Conservation (phyloP, 2,888 invertebrate species). For the Melanchra persicariae region DNA sequence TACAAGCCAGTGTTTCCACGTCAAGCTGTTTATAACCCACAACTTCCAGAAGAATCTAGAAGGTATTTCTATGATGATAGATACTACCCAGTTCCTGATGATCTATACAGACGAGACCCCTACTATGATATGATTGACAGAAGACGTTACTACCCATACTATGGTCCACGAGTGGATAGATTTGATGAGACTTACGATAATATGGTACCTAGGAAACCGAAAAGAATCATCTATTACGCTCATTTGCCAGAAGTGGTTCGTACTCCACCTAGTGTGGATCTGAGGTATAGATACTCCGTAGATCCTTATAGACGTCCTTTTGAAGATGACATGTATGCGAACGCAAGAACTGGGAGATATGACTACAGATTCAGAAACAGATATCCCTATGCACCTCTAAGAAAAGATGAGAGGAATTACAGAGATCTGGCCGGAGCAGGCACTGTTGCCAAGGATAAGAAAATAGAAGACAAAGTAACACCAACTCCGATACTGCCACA, state of each 20-base stretch:
- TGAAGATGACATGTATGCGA: slow-evolving; percentile 84
- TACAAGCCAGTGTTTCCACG: slow-evolving; percentile 87
- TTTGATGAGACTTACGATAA: slow-evolving; percentile 86
- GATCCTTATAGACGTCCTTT: slow-evolving; percentile 84
- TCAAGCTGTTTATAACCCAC: slow-evolving; percentile 85
- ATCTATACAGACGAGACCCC: slow-evolving; percentile 85
- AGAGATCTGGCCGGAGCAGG: slow-evolving; percentile 85
- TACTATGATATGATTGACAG: slow-evolving; percentile 85
- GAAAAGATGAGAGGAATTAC: slow-evolving; percentile 87
- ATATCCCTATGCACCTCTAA: slow-evolving; percentile 85
- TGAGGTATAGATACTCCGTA: slow-evolving; percentile 88
- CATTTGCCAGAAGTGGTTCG: slow-evolving; percentile 93
- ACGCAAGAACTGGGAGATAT: slow-evolving; percentile 83
- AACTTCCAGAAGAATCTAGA: slow-evolving; percentile 84
- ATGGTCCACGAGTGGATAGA: slow-evolving; percentile 82
- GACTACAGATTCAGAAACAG: slow-evolving; percentile 86
- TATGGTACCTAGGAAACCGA: slow-evolving; percentile 86
- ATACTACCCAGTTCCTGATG: slow-evolving; percentile 80
- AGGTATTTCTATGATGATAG: slow-evolving; percentile 84
- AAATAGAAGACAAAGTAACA: slow-evolving; percentile 86
- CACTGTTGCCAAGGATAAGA: slow-evolving; percentile 83
- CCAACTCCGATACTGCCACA: slow-evolving; percentile 86
- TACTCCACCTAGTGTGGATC: slow-evolving; percentile 90
- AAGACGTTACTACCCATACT: slow-evolving; percentile 78
- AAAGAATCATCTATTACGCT: slow-evolving; percentile 93